A percentile compares a stretch with the other conserved stretches of the same genome.
Evolutionary conservation across 2,113 vertebrate genomes (phyloP).

Genomic region (Oreamnos americanus): DNA sequence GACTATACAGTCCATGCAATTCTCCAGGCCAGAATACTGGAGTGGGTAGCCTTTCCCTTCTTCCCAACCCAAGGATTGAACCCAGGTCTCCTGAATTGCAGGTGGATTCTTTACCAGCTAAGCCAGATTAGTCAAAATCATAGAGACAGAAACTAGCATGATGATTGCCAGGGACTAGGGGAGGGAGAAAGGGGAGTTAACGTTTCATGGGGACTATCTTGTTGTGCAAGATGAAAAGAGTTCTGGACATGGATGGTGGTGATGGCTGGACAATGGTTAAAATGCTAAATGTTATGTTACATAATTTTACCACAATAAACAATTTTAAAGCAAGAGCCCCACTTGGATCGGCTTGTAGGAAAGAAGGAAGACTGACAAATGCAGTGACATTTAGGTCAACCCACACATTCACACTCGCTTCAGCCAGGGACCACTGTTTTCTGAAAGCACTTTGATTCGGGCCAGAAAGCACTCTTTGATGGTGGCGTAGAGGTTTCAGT

Average conservation of each 20-base stretch:
- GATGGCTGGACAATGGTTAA: neutral
- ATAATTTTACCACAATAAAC: neutral
- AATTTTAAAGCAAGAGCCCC: neutral
- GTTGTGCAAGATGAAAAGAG: neutral
- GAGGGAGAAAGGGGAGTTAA: neutral
- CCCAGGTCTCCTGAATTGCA: neutral
- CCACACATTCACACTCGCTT: neutral
- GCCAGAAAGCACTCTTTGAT: neutral
- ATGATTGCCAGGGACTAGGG: neutral
- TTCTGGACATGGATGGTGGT: neutral
- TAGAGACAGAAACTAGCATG: neutral
- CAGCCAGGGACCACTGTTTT: neutral
- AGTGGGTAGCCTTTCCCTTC: neutral
- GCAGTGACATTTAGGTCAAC: slow-evolving; percentile 42
- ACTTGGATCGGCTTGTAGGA: neutral
- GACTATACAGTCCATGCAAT: neutral
- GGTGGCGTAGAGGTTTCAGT: neutral
- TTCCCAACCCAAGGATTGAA: neutral
- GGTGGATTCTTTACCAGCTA: neutral
- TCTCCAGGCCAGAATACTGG: neutral
- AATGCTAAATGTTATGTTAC: neutral
- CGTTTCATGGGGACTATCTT: neutral
- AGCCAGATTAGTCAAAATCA: neutral
- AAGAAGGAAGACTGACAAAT: slow-evolving; percentile 40
- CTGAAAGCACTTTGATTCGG: neutral